phyloP scores from a whole-genome alignment of 2,888 invertebrate genomes.

The Desoria tigrina region DNA sequence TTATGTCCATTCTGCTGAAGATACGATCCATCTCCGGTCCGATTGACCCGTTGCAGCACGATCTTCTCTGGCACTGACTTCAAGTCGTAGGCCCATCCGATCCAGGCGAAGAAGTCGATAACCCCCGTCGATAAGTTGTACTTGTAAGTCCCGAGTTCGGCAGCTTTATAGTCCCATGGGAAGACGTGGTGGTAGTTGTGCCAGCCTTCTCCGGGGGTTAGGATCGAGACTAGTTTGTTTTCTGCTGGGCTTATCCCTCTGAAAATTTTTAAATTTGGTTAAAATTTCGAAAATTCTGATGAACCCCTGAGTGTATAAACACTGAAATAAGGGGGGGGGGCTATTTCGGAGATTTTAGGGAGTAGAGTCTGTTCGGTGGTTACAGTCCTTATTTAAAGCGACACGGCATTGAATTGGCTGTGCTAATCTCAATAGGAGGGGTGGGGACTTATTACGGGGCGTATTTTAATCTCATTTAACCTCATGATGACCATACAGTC shows the following conservation, averaged over 20 bases:
- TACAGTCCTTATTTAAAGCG: not conserved
- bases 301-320: conserved; percentile 61
- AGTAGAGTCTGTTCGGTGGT: too few relatives aligned
- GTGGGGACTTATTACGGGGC: too few relatives aligned
- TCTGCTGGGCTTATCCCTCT: conserved; percentile 78
- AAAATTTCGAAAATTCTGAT: conserved; percentile 60
- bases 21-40: conserved; percentile 75
- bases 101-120: conserved; percentile 64
- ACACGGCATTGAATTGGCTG: too few relatives aligned
- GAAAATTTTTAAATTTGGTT: conserved; percentile 35
- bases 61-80: conserved; percentile 68
- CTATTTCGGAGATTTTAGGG: conserved; percentile 63
- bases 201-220: conserved; percentile 78
- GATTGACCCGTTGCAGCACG: conserved; percentile 67
- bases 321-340: conserved; percentile 60
- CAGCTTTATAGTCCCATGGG: conserved; percentile 69
- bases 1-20: not conserved
- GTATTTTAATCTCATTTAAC: too few relatives aligned
- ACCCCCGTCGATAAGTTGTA: conserved; percentile 66
- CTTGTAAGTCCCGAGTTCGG: conserved; percentile 58
- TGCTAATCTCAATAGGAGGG: too few relatives aligned
- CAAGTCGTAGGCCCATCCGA: conserved; percentile 68
- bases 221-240: conserved; percentile 70
- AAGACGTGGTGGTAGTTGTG: conserved; percentile 88
- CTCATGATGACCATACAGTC: too few relatives aligned